Percentiles rank a stretch among this genome's conserved stretches.
Conservation (phyloP, 2,888 invertebrate species). For the Luffia ferchaultella region DNA sequence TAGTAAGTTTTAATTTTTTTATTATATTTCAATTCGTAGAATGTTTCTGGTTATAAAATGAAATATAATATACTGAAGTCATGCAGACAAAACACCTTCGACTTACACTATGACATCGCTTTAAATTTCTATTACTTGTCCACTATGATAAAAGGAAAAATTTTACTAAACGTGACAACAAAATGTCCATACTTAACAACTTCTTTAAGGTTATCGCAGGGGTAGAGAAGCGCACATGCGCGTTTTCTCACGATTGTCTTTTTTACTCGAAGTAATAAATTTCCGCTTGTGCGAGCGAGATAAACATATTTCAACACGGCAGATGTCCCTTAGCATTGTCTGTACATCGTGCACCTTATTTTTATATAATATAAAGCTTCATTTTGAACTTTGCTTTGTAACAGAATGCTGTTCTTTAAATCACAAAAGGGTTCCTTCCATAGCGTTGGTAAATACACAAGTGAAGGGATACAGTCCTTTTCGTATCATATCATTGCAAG, state of each 20-base stretch:
- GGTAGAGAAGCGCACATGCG: too few species aligned
- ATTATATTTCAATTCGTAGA: too few species aligned
- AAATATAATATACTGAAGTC: too few species aligned
- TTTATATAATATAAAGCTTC: background rate
- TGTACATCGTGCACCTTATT: background rate
- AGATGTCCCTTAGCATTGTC: background rate
- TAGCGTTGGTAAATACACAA: background rate
- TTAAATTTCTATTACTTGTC: too few species aligned
- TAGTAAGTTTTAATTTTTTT: conserved; percentile 53
- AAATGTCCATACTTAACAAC: too few species aligned
- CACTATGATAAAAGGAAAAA: too few species aligned
- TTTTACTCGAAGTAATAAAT: background rate
- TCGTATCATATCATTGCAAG: background rate
- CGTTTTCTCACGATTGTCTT: background rate
- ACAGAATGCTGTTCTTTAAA: background rate
- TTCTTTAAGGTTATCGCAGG: too few species aligned
- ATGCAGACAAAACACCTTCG: too few species aligned
- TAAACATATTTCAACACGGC: background rate
- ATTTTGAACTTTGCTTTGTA: background rate
- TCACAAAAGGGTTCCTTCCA: background rate
- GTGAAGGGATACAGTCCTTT: background rate
- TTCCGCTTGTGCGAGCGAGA: background rate
- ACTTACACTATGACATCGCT: too few species aligned
- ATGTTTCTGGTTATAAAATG: too few species aligned
- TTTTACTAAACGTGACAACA: too few species aligned